Evolutionary conservation across 2,797 vertebrate genomes (phyloP).

Genomic region (Fringilla coelebs): DNA sequence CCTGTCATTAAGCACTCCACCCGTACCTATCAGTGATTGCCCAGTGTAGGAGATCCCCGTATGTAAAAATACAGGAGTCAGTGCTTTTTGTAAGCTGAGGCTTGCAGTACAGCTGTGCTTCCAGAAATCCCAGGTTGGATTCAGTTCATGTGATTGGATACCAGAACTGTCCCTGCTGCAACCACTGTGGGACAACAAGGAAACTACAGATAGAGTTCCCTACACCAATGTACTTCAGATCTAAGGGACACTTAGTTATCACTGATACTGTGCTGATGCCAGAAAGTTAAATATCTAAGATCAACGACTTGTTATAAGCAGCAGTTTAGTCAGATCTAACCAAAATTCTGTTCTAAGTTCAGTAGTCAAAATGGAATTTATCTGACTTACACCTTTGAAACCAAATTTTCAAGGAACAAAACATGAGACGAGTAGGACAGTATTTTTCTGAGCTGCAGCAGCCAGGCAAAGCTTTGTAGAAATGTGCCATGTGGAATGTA

Average conservation of each 20-base stretch:
- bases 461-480: not conserved
- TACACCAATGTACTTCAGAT: not conserved
- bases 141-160: not conserved
- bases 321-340: not conserved
- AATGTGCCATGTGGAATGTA: not conserved
- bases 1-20: not conserved
- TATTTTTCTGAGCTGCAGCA: not conserved
- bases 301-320: not conserved
- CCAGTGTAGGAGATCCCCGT: not conserved
- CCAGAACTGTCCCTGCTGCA: not conserved
- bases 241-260: not conserved
- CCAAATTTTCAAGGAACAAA: not conserved
- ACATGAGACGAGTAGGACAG: not conserved
- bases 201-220: not conserved
- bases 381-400: not conserved
- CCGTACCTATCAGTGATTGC: not conserved
- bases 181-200: not conserved
- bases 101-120: not conserved
- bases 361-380: not conserved
- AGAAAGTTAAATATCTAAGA: not conserved
- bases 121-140: not conserved
- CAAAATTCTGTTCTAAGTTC: not conserved
- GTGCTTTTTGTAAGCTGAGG: not conserved
- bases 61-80: fast-evolving
- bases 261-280: not conserved